phyloP scores from a whole-genome alignment of 2,797 vertebrate genomes.

The Falco concolor region DNA sequence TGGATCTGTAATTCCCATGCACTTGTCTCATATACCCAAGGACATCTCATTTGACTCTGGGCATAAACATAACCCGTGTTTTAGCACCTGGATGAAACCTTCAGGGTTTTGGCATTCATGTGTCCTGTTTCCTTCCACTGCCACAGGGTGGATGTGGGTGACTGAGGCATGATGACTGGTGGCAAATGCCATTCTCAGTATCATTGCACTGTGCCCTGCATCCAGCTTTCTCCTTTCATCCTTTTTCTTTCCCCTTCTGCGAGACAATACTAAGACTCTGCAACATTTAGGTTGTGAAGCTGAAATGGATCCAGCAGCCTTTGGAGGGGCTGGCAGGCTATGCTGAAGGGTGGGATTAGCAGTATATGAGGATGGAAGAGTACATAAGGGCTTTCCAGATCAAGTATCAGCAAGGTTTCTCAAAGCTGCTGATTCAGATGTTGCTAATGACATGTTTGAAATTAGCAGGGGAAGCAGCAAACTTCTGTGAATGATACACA shows the following conservation, averaged over 20 bases:
- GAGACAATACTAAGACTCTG: background rate
- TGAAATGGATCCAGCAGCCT: background rate
- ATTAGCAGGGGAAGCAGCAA: background rate
- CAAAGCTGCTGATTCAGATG: background rate
- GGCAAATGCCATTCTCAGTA: background rate
- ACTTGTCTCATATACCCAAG: background rate
- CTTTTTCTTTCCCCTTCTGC: background rate
- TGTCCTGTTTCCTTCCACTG: background rate
- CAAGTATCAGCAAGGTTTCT: background rate
- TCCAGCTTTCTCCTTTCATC: background rate
- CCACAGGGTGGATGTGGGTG: background rate
- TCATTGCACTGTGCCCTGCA: background rate
- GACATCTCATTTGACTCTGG: background rate
- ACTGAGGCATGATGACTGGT: background rate
- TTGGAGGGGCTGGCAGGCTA: background rate
- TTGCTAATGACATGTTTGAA: background rate
- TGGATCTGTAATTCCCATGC: background rate
- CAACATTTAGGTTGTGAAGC: rapidly evolving
- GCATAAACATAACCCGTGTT: background rate
- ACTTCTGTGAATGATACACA: background rate
- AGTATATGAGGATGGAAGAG: background rate
- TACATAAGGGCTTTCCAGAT: background rate
- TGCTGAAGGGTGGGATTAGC: background rate
- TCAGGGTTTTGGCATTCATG: background rate
- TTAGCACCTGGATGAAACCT: background rate